Evolutionary conservation across 2,797 vertebrate species (phyloP), one percentile per base, ranked within the genome.

Genomic region (Dendrocincla fuliginosa): DNA sequence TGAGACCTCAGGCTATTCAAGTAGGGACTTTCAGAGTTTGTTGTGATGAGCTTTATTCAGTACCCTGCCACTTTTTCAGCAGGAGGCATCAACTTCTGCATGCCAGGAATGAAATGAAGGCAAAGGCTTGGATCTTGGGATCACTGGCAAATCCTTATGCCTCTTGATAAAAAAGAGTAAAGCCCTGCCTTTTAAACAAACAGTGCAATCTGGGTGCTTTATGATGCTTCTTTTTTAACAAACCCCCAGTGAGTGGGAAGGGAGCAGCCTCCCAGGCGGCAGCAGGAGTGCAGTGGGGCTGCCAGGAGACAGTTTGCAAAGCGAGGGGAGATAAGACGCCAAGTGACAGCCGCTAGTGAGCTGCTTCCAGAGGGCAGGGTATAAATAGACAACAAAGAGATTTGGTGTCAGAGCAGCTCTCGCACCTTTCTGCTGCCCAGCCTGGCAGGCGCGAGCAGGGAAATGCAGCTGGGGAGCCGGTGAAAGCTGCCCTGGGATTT

Each of bases 341-440:
- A 20, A 94, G 87, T 20, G 84, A 96, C 92, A 95, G 95, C 84
- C 69, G 69, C 90, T 68, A 68, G 90, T 1, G 28, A 94, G 65
- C 89, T 8, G 79, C 41, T 96, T 92, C 79, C 82, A 93, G 95
- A 92, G 93, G 73, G 35, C 75, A 89, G 90, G 57, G 50, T 95
- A 96, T 96, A 96, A 96, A 97, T 96, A 96, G 92, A 94, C 92
- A 94, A 95, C 95, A 96, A 95, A 96, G 84, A 73, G 84, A 87
- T 96, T 78, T 44, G 55, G 87, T 89, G 91, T 93, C 93, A 85
- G 79, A 87, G 87, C 76, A 89, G 84, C 9, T 30, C 93, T 92
- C 0, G 5, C 84, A 90, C 84, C 76, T 84, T 91, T 88, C 79
- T 69, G 84, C 75, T 91, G 93, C 75, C 77, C 70, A 69, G 90